Percentiles rank a stretch among this genome's conserved stretches.
phyloP scores from a whole-genome alignment of 2,113 vertebrate species.

The Rhagologus leucostigma region DNA sequence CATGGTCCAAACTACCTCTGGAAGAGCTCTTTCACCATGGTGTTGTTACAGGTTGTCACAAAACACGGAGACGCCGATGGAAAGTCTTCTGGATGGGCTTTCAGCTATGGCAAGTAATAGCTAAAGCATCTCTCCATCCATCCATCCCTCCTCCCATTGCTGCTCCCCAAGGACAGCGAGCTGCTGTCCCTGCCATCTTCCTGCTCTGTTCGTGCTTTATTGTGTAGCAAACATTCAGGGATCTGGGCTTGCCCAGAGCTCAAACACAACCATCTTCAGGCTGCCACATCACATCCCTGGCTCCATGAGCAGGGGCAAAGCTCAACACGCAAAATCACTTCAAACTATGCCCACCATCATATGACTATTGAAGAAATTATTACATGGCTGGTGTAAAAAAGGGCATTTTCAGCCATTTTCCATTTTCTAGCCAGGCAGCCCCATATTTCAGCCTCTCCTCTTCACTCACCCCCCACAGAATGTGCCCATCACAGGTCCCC shows the following conservation, averaged over 20 bases:
- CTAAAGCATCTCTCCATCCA: background rate
- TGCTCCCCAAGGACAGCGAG: background rate
- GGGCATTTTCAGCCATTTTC: background rate
- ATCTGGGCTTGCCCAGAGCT: background rate
- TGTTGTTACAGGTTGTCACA: background rate
- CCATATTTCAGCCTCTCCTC: background rate
- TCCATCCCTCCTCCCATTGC: background rate
- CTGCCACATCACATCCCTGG: background rate
- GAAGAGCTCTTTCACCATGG: background rate
- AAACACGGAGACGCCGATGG: background rate
- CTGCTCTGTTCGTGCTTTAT: background rate
- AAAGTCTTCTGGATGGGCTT: background rate
- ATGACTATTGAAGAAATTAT: background rate
- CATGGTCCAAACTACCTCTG: background rate
- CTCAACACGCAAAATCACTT: background rate
- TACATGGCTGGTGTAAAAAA: background rate
- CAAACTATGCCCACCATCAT: background rate
- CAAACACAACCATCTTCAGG: background rate
- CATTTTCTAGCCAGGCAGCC: background rate
- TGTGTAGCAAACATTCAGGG: background rate
- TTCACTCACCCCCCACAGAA: background rate
- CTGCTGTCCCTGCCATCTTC: background rate
- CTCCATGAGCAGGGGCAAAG: background rate
- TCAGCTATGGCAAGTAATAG: background rate
- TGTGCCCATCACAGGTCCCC: background rate